Percentiles rank a stretch among this genome's conserved stretches.
These are phyloP conservation scores for Apotomis betuletana DNA, from an alignment of 2,888 invertebrate genomes.

Conservation along the genomic window DNA sequence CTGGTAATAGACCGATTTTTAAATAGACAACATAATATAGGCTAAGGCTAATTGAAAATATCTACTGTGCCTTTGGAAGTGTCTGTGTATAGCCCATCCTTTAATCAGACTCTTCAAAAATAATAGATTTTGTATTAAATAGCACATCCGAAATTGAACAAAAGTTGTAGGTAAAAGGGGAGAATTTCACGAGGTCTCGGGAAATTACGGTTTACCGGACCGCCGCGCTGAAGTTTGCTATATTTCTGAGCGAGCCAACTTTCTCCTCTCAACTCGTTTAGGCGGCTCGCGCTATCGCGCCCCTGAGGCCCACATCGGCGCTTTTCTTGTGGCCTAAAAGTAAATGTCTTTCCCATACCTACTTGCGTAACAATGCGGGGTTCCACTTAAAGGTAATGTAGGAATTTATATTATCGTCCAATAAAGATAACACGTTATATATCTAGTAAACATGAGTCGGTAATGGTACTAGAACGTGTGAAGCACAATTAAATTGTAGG, in stretches of 20 bases:
- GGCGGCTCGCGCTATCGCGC: conserved; percentile 62
- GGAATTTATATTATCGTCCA: not conserved
- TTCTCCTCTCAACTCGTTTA: conserved; percentile 67
- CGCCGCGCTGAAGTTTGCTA: conserved; percentile 53
- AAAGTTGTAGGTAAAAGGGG: conserved; percentile 26
- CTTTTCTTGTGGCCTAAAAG: conserved; percentile 56
- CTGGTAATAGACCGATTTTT: too few relatives aligned
- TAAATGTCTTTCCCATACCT: conserved; percentile 38
- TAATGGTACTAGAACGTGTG: too few relatives aligned
- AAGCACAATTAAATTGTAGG: too few relatives aligned
- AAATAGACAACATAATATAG: too few relatives aligned
- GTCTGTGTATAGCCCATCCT: not conserved
- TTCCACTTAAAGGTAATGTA: not conserved
- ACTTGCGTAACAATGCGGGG: conserved; percentile 10
- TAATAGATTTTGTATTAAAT: not conserved
- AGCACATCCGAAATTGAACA: conserved; percentile 12
- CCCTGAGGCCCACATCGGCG: conserved; percentile 64
- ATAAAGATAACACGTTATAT: too few relatives aligned
- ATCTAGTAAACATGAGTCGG: too few relatives aligned
- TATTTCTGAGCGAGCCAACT: conserved; percentile 66
- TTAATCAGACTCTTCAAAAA: not conserved
- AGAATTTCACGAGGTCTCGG: conserved; percentile 48
- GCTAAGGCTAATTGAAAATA: too few relatives aligned
- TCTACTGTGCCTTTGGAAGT: too few relatives aligned
- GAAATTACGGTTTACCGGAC: conserved; percentile 55